These are phyloP conservation scores for Drosophila mettleri DNA, from an alignment of 2,888 invertebrate genomes.

Conservation along the genomic window DNA sequence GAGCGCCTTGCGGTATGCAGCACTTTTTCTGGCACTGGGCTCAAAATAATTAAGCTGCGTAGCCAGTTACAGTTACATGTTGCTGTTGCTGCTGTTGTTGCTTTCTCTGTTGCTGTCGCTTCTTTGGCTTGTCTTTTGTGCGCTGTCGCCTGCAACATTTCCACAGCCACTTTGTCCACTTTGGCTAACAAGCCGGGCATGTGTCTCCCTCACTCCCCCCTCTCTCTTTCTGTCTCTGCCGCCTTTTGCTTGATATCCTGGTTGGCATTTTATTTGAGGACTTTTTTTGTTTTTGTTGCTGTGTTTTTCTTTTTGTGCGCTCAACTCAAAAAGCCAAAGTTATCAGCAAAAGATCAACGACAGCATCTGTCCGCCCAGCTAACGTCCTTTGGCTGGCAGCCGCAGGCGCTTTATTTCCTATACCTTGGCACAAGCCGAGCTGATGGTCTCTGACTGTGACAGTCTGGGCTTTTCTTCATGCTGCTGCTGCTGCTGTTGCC, in stretches of 20 bases:
- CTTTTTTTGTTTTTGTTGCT: not conserved
- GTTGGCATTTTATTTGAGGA: slow-evolving; percentile 9
- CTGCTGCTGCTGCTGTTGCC: slow-evolving; percentile 28
- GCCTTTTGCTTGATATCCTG: not conserved
- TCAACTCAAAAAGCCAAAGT: slow-evolving; percentile 67
- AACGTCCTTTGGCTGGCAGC: slow-evolving; percentile 52
- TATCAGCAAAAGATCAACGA: slow-evolving; percentile 82
- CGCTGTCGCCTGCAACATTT: slow-evolving; percentile 58
- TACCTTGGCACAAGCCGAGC: slow-evolving; percentile 18
- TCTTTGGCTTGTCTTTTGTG: slow-evolving; percentile 40
- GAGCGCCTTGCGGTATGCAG: slow-evolving; percentile 18
- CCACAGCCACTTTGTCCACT: slow-evolving; percentile 48
- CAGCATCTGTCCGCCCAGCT: slow-evolving; percentile 28
- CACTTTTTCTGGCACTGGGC: slow-evolving; percentile 19
- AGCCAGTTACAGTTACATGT: slow-evolving; percentile 17
- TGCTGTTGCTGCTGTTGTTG: slow-evolving; percentile 9
- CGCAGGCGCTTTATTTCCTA: slow-evolving; percentile 66
- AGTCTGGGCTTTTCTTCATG: slow-evolving; percentile 42
- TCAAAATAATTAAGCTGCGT: slow-evolving; percentile 68
- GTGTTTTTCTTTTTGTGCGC: slow-evolving; percentile 23
- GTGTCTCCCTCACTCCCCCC: not conserved
- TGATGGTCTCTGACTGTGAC: slow-evolving; percentile 52
- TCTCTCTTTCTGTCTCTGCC: not conserved
- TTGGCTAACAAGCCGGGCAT: slow-evolving; percentile 43
- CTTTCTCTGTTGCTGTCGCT: slow-evolving; percentile 29